Conservation (phyloP, 2,888 invertebrate genomes). For the Spisula subtruncata region DNA sequence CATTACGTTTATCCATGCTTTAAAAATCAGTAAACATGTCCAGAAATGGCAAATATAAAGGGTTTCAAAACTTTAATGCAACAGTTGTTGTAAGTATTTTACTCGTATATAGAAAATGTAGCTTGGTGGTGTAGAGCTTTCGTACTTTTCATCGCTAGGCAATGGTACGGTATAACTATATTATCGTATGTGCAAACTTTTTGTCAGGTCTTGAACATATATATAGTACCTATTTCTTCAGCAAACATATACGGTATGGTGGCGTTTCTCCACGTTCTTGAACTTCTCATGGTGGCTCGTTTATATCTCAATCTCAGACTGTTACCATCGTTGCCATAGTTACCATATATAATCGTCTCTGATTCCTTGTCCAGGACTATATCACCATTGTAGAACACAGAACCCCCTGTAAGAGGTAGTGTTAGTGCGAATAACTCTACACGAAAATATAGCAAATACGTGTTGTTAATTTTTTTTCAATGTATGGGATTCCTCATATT, state of each 20-base stretch:
- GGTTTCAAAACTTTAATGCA: too few relatives aligned
- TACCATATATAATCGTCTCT: conserved; percentile 71
- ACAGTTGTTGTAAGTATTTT: too few relatives aligned
- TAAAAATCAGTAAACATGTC: too few relatives aligned
- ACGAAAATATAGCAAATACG: neutral
- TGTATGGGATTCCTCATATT: too few relatives aligned
- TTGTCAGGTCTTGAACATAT: neutral
- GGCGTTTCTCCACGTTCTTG: conserved; percentile 78
- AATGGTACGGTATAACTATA: too few relatives aligned
- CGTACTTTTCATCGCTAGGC: too few relatives aligned
- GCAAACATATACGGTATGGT: conserved; percentile 77
- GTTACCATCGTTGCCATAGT: conserved; percentile 30
- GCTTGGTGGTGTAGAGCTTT: too few relatives aligned
- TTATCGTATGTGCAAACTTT: neutral
- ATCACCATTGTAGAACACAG: conserved; percentile 85
- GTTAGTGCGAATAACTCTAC: conserved; percentile 17
- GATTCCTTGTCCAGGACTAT: conserved; percentile 79
- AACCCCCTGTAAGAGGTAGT: conserved; percentile 70
- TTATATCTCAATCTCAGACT: conserved; percentile 64
- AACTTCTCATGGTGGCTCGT: conserved; percentile 76
- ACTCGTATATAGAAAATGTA: too few relatives aligned
- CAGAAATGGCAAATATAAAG: too few relatives aligned
- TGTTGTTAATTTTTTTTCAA: too few relatives aligned
- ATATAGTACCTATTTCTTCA: conserved; percentile 76
- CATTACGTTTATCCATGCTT: too few relatives aligned